Evolutionary conservation across 2,888 invertebrate species (phyloP).

Genomic region (Pammene aurita): DNA sequence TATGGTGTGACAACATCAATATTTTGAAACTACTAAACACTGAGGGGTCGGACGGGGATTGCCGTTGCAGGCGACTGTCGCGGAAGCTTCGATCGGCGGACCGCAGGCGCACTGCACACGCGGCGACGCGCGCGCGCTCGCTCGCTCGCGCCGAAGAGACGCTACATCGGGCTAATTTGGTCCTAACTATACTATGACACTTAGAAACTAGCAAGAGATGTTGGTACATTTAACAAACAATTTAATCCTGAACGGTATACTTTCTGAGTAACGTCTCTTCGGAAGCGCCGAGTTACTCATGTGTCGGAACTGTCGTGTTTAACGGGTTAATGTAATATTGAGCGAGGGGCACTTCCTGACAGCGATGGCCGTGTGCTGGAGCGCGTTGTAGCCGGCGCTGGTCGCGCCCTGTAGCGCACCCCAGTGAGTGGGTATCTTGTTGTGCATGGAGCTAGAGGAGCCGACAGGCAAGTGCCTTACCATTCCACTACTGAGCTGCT

Average conservation of each 20-base stretch:
- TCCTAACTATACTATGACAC: slow-evolving; percentile 11
- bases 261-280: slow-evolving; percentile 34
- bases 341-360: slow-evolving; percentile 90
- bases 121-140: slow-evolving; percentile 18
- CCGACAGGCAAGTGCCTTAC: slow-evolving; percentile 91
- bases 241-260: neutral
- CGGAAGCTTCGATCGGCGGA: slow-evolving; percentile 40
- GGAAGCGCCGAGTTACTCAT: slow-evolving; percentile 29
- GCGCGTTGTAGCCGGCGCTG: slow-evolving; percentile 80
- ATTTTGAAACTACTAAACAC: slow-evolving; percentile 63
- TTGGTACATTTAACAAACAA: neutral
- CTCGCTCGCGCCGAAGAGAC: slow-evolving; percentile 36
- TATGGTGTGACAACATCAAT: slow-evolving; percentile 63
- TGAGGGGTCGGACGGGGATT: slow-evolving; percentile 62
- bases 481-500: slow-evolving; percentile 96
- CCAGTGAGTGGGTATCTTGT: slow-evolving; percentile 73
- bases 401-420: slow-evolving; percentile 78
- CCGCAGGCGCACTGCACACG: slow-evolving; percentile 34
- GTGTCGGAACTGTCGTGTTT: slow-evolving; percentile 47
- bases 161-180: slow-evolving; percentile 1
- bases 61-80: slow-evolving; percentile 48
- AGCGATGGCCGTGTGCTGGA: slow-evolving; percentile 80
- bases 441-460: slow-evolving; percentile 85
- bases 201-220: neutral
- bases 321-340: slow-evolving; percentile 87